Evolutionary conservation across 2,888 invertebrate species (phyloP).

Genomic region (Hyposoter dolosus): DNA sequence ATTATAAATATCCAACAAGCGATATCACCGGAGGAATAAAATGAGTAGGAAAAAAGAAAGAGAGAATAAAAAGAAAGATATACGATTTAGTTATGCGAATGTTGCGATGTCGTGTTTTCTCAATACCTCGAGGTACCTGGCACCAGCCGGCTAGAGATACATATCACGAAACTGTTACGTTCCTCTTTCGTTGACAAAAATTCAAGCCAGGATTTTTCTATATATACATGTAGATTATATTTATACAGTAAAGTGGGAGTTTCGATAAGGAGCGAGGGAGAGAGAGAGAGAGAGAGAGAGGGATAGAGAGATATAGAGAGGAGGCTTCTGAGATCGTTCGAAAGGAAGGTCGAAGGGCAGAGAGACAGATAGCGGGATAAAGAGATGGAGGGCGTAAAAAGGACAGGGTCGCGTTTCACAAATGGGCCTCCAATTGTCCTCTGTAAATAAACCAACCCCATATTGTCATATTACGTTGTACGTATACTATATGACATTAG

Average conservation of each 20-base stretch:
- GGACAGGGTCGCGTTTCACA: conserved; percentile 72
- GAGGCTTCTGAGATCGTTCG: conserved; percentile 7
- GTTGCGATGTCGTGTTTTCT: conserved; percentile 65
- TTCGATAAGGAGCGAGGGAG: conserved; percentile 29
- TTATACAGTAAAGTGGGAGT: conserved; percentile 2
- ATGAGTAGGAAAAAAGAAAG: conserved; percentile 23
- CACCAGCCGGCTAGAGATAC: conserved; percentile 41
- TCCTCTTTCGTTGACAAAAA: conserved; percentile 47
- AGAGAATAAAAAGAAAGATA: conserved; percentile 10
- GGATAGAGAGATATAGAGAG: conserved; percentile 19
- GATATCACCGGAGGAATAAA: conserved; percentile 52
- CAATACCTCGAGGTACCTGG: conserved; percentile 64
- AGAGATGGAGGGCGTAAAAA: conserved; percentile 50
- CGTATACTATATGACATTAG: neutral
- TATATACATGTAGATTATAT: neutral
- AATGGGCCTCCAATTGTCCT: conserved; percentile 76
- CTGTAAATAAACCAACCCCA: conserved; percentile 75
- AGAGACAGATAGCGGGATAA: conserved; percentile 9
- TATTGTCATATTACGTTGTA: neutral
- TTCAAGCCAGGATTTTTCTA: conserved; percentile 38
- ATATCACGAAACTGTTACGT: conserved; percentile 58
- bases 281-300: conserved; percentile 26
- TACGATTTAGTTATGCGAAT: conserved; percentile 38
- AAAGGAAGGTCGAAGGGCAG: conserved; percentile 37
- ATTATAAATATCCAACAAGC: conserved; percentile 53